A percentile compares a stretch with the other conserved stretches of the same genome.
Conservation (phyloP, 2,113 vertebrate species). For the Leptobrachium ailaonicum region DNA sequence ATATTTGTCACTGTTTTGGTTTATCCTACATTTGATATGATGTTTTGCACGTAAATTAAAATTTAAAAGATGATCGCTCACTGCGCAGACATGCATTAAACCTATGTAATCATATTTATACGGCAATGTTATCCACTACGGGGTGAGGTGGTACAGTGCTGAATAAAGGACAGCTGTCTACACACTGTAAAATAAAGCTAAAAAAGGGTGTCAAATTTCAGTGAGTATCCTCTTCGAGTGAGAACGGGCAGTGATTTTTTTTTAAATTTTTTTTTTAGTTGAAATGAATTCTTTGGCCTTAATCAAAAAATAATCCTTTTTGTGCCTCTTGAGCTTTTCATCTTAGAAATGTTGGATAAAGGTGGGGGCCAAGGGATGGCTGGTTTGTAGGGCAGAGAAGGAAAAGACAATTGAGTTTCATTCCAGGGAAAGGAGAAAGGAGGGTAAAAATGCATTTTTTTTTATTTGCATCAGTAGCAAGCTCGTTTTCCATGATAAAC, state of each 20-base stretch:
- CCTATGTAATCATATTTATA: too few relatives aligned
- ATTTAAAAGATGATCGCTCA: too few relatives aligned
- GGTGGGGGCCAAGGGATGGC: background rate
- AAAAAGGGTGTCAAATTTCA: slow-evolving; percentile 12
- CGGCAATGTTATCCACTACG: too few relatives aligned
- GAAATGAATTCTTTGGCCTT: slow-evolving; percentile 34
- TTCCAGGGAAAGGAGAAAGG: slow-evolving; percentile 13
- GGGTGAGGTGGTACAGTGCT: too few relatives aligned
- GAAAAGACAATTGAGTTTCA: slow-evolving; percentile 34
- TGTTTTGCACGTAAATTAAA: too few relatives aligned
- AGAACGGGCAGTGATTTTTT: background rate
- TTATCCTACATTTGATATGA: too few relatives aligned
- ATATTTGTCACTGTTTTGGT: too few relatives aligned
- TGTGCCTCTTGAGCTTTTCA: background rate
- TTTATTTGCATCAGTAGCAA: slow-evolving; percentile 45
- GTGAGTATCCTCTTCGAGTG: background rate
- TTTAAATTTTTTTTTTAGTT: slow-evolving; percentile 14
- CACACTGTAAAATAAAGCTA: slow-evolving; percentile 10
- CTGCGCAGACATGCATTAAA: too few relatives aligned
- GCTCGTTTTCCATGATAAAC: slow-evolving; percentile 41
- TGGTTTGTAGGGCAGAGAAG: slow-evolving; percentile 19
- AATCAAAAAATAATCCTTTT: slow-evolving; percentile 32
- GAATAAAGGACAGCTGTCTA: slow-evolving; percentile 15
- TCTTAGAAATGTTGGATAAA: slow-evolving; percentile 19
- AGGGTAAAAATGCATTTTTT: slow-evolving; percentile 16